These are phyloP conservation scores for Lithophane leautieri DNA, from an alignment of 2,888 invertebrate species.

Conservation along the genomic window DNA sequence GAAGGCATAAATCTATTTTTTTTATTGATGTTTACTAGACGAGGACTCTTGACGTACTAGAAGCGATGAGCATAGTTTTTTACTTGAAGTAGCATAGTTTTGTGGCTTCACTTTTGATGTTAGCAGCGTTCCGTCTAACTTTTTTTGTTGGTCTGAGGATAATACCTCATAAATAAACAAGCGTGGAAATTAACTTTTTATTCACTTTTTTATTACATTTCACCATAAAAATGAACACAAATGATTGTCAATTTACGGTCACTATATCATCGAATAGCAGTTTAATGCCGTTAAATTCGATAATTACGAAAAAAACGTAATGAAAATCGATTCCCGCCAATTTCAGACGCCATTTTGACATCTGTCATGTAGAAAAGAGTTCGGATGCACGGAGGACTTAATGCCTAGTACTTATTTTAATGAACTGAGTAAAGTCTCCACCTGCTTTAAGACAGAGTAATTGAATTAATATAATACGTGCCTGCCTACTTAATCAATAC, in stretches of 20 bases:
- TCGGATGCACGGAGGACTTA: constrained; percentile 48
- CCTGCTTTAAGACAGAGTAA: constrained; percentile 47
- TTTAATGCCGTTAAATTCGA: constrained; percentile 52
- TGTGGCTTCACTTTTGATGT: too few species aligned
- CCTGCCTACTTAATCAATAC: constrained; percentile 24
- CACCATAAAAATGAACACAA: constrained; percentile 31
- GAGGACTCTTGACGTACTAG: too few species aligned
- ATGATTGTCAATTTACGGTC: constrained; percentile 45
- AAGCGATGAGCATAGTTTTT: too few species aligned
- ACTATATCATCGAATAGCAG: constrained; percentile 40
- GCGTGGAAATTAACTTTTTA: constrained; percentile 25
- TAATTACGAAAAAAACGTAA: constrained; percentile 50
- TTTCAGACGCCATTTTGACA: constrained; percentile 56
- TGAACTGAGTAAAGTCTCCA: constrained; percentile 42
- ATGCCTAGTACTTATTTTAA: constrained; percentile 53
- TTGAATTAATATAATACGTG: constrained; percentile 46
- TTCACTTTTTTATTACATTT: constrained; percentile 38
- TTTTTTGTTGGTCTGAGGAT: too few species aligned
- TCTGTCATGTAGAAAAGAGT: constrained; percentile 49
- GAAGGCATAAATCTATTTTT: too few species aligned
- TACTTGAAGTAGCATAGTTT: too few species aligned
- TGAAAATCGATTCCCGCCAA: constrained; percentile 61
- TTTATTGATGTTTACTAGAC: too few species aligned
- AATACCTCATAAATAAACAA: constrained; percentile 32
- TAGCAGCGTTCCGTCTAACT: too few species aligned